Percentiles rank a stretch among this genome's conserved stretches.
phyloP scores from a whole-genome alignment of 37 sponge, comb jelly and placozoan genomes.

The Ianthella basta region DNA sequence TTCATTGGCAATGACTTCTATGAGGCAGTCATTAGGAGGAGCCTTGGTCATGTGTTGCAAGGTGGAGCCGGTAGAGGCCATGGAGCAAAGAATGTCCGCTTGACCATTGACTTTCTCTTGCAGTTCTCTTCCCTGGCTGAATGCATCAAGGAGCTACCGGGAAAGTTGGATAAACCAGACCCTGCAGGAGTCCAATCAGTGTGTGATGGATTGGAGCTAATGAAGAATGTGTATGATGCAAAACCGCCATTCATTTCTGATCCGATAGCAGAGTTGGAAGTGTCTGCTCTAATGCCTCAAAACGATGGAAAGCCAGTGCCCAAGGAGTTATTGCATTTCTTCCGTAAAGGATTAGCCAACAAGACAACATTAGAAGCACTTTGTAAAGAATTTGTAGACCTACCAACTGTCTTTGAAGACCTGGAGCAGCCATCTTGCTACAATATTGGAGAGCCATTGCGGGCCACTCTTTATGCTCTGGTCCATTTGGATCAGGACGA shows the following conservation, averaged over 20 bases:
- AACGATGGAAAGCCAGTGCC: not conserved
- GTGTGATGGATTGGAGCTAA: not conserved
- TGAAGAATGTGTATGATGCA: conserved; percentile 9
- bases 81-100: not conserved
- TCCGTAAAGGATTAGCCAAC: not conserved
- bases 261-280: not conserved
- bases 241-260: not conserved
- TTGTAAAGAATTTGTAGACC: not conserved
- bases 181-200: not conserved
- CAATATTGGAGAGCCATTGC: not conserved
- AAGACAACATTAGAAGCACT: not conserved
- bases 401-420: not conserved
- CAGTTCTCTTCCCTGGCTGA: not conserved
- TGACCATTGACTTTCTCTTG: not conserved
- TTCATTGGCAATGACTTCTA: conserved; percentile 72
- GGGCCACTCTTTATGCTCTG: not conserved
- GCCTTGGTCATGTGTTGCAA: not conserved
- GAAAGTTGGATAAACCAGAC: not conserved
- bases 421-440: not conserved
- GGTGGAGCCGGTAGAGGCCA: not conserved
- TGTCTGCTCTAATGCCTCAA: not conserved
- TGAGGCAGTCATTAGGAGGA: not conserved
- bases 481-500: not conserved
- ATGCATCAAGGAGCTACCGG: not conserved
- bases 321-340: not conserved